Base-by-base conservation (phyloP, 2,888 invertebrate species). In the Melinaea menophilus region DNA sequence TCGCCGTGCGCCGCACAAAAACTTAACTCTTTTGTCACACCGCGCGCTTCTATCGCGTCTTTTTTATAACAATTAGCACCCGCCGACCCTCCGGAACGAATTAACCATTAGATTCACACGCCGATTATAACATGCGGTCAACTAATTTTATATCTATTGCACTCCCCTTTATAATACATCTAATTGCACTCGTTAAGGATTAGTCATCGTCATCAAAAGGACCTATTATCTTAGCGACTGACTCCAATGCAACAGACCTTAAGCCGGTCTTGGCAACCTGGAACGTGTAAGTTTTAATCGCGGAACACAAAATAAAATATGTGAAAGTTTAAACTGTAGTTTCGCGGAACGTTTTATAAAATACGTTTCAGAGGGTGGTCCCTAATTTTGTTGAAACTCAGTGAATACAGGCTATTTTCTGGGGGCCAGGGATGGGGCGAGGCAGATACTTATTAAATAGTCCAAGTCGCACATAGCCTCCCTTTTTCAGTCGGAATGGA, bases 401-500 rank as follows among this genome's bases (percentile, higher is more conserved):
- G 56, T 54, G 61, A 62, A 51, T 56, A 34, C 60, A 58, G 46
- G 11, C 56, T 60, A 63, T 48, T 60, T 56, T 11, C 47, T 58
- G 63, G 63, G 63, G 55, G n/a, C 34, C 54, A 41, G 60, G 56
- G 56, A 64, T 47, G 63, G 64, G 62, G 55, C 68, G 68, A 59
- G 59, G 63, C 62, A 70, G 71, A 76, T 81, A 84, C 82, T 84
- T 84, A 81, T 80, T 82, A 78, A 81, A 75, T 76, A 78, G 75
- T 75, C 80, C 75, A 74, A 74, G 72, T 69, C 71, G 66, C 63
- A 67, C 67, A 75, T 74, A 81, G 75, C 78, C 79, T 79, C 84
- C 86, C 84, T 84, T 81, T 79, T 80, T 80, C 81, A 81, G 80
- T 73, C 70, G 78, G 76, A 78, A 79, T 86, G 82, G 80, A 83